These are phyloP conservation scores for Leptura quadrifasciata DNA, from an alignment of 2,888 invertebrate species.

Conservation along the genomic window DNA sequence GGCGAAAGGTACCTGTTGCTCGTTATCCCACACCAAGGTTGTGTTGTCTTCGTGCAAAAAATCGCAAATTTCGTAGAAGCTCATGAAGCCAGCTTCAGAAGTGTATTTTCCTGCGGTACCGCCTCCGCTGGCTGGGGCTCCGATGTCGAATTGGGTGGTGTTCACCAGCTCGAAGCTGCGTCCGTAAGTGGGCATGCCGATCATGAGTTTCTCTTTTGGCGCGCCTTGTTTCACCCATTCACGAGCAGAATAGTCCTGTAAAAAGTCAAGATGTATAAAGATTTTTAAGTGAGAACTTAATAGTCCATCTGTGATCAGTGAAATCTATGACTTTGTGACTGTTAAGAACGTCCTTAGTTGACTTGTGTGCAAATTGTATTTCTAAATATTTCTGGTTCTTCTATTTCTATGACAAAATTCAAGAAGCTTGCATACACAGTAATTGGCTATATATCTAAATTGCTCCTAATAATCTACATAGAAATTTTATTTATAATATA, in stretches of 20 bases:
- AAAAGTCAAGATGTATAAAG: slow-evolving; percentile 7
- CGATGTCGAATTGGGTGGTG: slow-evolving; percentile 92
- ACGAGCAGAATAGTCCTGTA: slow-evolving; percentile 90
- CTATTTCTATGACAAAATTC: too few species aligned
- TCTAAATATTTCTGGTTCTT: too few species aligned
- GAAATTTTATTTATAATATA: too few species aligned
- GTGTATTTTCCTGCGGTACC: slow-evolving; percentile 92
- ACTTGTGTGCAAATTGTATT: too few species aligned
- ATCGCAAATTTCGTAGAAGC: slow-evolving; percentile 96
- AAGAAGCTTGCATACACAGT: too few species aligned
- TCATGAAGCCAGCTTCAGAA: slow-evolving; percentile 94
- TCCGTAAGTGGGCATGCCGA: slow-evolving; percentile 96
- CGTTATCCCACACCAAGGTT: slow-evolving; percentile 95
- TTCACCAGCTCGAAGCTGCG: slow-evolving; percentile 92
- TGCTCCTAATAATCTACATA: too few species aligned
- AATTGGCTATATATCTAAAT: too few species aligned
- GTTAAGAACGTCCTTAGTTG: too few species aligned
- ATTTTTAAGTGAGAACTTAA: too few species aligned
- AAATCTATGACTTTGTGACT: too few species aligned
- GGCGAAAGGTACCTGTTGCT: slow-evolving; percentile 96
- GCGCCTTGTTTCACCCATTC: slow-evolving; percentile 96
- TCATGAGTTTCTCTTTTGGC: slow-evolving; percentile 94
- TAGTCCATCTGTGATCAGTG: too few species aligned
- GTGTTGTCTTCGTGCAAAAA: slow-evolving; percentile 93
- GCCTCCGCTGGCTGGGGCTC: slow-evolving; percentile 92